Evolutionary conservation across 2,888 invertebrate species (phyloP).

Genomic region (Eulithis prunata): DNA sequence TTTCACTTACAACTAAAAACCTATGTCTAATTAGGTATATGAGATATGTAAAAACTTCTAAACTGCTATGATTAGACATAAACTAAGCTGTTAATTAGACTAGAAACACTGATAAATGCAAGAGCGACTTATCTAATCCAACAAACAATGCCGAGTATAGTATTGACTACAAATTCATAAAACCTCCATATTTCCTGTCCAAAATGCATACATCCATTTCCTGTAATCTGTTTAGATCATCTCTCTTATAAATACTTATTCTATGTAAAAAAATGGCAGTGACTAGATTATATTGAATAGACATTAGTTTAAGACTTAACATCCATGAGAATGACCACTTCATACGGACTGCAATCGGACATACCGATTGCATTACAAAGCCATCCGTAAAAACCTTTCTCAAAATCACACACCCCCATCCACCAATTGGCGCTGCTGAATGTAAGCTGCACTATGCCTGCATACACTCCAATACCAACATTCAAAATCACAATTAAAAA

Average conservation of each 20-base stretch:
- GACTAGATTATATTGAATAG: constrained; percentile 20
- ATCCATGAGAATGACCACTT: constrained; percentile 87
- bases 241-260: constrained; percentile 18
- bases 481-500: constrained; percentile 87
- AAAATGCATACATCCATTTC: constrained; percentile 46
- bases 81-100: constrained; percentile 2
- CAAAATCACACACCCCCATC: constrained; percentile 89
- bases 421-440: constrained; percentile 88
- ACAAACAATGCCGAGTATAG: not conserved
- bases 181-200: constrained; percentile 50
- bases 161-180: constrained; percentile 41
- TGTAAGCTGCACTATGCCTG: constrained; percentile 87
- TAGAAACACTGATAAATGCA: constrained; percentile 22
- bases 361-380: constrained; percentile 87
- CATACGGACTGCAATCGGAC: constrained; percentile 90
- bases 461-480: constrained; percentile 87
- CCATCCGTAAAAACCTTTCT: constrained; percentile 92
- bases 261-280: constrained; percentile 31
- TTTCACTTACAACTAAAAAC: constrained; percentile 19
- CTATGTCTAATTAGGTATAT: constrained; percentile 34
- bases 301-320: constrained; percentile 66
- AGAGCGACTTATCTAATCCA: not conserved
- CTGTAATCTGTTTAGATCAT: constrained; percentile 39
- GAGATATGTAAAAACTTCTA: constrained; percentile 48
- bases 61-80: constrained; percentile 36